Evolutionary conservation across 92 coral and sea anemone species (phyloP), one percentile per base, ranked within the genome.

Genomic region (Palythoa caribaeorum): DNA sequence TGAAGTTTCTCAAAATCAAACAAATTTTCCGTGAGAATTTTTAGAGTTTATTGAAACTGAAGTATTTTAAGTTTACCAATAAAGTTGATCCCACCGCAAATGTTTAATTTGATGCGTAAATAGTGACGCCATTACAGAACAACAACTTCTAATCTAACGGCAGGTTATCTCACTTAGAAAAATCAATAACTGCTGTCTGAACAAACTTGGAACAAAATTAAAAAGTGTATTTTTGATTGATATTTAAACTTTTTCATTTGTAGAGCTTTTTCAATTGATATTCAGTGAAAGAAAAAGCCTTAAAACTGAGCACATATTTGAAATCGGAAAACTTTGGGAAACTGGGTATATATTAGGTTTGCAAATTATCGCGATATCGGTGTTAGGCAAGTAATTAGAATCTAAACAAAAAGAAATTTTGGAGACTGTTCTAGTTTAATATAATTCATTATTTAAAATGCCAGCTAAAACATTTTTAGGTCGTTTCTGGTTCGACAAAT

Each of bases 361-460:
- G 72, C 52, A 37, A 59, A 62, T 59, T 17, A 59, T 59, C 65
- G 65, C 65, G 3, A 19, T 66, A 81, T 66, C 63, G 16, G 20
- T 66, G 62, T 53, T 20, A 10, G 63, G 16, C 68, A 28, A 20
- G 86, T 63, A 52, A 65, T 81, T 66, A 81, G 75, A 81, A 66
- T 53, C 83, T 78, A 66, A 66, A 77, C 69, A 81, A 47, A 55
- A 79, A 66, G 40, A 28, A 28, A 53, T 20, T 66, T 65, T 12
- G 35, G 57, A 35, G 5, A 69, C 72, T 81, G 40, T 66, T 81
- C 73, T 48, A 66, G n/a, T 65, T 81, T 68, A 53, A 81, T 66
- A 81, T 81, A 1, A 81, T 81, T 81, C 10, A 44, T 81, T 44
- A 50, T 66, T 53, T 55, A 77, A 39, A 63, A 1, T 47, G 39